These are phyloP conservation scores for Tragulus kanchil DNA, from an alignment of 2,113 vertebrate species.

Conservation along the genomic window DNA sequence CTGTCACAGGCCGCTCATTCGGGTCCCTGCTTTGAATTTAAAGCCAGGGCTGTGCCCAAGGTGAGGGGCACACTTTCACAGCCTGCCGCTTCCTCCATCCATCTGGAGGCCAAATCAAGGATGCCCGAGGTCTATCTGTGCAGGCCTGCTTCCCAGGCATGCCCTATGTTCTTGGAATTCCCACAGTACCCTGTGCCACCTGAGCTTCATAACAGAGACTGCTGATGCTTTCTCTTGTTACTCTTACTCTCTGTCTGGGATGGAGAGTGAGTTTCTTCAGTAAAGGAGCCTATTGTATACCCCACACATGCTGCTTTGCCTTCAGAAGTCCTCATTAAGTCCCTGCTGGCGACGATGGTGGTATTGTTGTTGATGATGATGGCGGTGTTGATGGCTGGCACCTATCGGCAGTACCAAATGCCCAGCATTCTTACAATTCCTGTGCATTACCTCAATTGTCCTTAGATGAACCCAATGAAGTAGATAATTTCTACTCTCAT, in stretches of 20 bases:
- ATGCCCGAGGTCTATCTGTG: background rate
- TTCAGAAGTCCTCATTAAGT: no score
- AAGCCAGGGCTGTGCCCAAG: no score
- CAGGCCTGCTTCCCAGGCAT: background rate
- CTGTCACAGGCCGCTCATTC: background rate
- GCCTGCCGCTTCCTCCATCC: fast-evolving
- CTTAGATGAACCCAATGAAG: background rate
- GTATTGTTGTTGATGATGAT: background rate
- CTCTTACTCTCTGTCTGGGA: background rate
- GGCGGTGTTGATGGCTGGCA: fast-evolving
- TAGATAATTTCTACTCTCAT: background rate
- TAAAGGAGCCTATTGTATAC: no score
- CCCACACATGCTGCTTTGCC: background rate
- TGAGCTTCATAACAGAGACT: background rate
- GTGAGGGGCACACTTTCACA: fast-evolving
- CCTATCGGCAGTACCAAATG: background rate
- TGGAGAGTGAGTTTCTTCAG: background rate
- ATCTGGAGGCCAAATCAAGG: no score
- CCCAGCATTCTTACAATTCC: no score
- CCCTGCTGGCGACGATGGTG: background rate
- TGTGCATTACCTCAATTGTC: background rate
- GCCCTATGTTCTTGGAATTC: background rate
- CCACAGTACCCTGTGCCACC: background rate
- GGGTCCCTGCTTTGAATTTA: background rate
- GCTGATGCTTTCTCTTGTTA: background rate